These are phyloP conservation scores for Labeo calbasu DNA, from an alignment of 2,797 vertebrate genomes.

Conservation along the genomic window DNA sequence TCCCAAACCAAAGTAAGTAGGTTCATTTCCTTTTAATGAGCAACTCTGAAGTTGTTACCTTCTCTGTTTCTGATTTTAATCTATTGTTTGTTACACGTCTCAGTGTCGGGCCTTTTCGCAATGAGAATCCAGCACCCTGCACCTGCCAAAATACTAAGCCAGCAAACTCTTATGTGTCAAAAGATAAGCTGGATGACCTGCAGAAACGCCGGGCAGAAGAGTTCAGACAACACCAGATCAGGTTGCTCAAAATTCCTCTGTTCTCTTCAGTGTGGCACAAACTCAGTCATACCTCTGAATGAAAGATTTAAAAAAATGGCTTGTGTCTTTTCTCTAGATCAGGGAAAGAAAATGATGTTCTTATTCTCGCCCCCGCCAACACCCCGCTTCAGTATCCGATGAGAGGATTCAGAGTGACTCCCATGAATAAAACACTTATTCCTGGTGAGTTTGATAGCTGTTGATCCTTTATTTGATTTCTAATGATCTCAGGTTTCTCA, in stretches of 20 bases:
- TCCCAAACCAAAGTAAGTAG: slow-evolving; percentile 15
- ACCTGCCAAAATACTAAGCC: neutral
- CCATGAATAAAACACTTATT: slow-evolving; percentile 58
- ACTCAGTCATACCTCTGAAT: neutral
- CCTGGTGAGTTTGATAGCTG: slow-evolving; percentile 58
- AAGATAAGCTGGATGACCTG: neutral
- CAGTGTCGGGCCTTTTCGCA: slow-evolving; percentile 7
- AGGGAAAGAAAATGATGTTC: slow-evolving; percentile 32
- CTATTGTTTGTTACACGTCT: neutral
- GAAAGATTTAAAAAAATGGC: neutral
- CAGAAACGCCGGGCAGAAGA: slow-evolving; percentile 13
- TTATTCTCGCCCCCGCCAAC: slow-evolving; percentile 63
- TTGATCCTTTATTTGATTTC: neutral
- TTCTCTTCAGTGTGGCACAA: neutral
- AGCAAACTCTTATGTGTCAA: neutral
- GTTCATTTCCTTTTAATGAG: neutral
- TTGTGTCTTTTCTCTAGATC: neutral
- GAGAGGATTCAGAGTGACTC: slow-evolving; percentile 63
- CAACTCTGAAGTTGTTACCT: neutral
- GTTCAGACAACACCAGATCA: slow-evolving; percentile 35
- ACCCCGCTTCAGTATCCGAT: slow-evolving; percentile 69
- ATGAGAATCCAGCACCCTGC: neutral
- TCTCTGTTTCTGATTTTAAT: neutral
- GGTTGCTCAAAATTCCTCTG: neutral
- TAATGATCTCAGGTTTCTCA: neutral